Evolutionary conservation across 2,888 invertebrate species (phyloP), one percentile per base, ranked within the genome.

Genomic region (Smittia aterrima): DNA sequence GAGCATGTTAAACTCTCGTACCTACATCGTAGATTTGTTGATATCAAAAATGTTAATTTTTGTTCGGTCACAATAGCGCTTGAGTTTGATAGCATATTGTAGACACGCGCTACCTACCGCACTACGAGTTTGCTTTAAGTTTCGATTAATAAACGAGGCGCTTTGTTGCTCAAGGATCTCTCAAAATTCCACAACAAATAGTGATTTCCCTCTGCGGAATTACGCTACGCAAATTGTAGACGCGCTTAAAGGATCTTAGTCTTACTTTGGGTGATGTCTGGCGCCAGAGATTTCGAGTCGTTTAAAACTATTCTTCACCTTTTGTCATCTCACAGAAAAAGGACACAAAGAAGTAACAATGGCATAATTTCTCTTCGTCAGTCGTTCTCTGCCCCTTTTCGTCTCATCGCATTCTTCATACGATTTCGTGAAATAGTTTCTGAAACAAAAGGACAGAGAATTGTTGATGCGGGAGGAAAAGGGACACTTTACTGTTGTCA

Each of bases 81-180:
- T 71, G 70, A 73, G 40, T 47, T 64, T 66, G 74, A 74, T 64
- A 74, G 41, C 74, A 66, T 74, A 74, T 66, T 66, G 66, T 41
- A 74, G 66, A 66, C 74, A 74, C 74, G 74, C 66, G 74, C 66
- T 62, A 74, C 74, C 74, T 74, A 74, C 74, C 74, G 66, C 74
- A 54, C 62, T 74, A 18, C 16, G 47, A 16, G 47, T 47, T 47
- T 47, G 32, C 9, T 16, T n/a, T 11, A 47, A 47, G 73, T 47
- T 64, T 64, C 20, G 67, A 40, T 67, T 67, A 40, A 41, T 64
- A 25, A 64, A 27, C 16, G 11, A 22, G 3, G 18, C 18, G 16
- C 58, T 22, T 58, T 58, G 58, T 58, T 58, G 18, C 9, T 58
- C 58, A 58, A 58, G 58, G 58, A 58, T 22, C 58, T 22, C 58